Evolutionary conservation across 2,797 vertebrate species (phyloP).

Genomic region (Lutjanus argentimaculatus): DNA sequence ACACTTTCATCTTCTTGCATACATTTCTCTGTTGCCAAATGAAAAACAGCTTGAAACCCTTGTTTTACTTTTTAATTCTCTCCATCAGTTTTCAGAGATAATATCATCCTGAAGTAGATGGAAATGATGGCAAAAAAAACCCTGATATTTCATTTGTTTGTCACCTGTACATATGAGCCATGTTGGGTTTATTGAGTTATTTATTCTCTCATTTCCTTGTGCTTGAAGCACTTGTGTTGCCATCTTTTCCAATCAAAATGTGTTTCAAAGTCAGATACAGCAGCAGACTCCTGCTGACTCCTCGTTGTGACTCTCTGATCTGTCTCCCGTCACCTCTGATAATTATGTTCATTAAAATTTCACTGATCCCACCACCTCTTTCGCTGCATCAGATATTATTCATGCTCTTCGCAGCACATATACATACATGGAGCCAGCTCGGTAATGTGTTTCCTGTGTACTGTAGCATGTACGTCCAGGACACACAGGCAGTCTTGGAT

Average conservation of each 20-base stretch:
- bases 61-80: constrained; percentile 13
- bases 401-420: constrained; percentile 44
- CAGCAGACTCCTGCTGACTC: constrained; percentile 29
- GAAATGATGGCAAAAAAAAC: constrained; percentile 37
- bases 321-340: constrained; percentile 66
- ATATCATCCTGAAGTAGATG: constrained; percentile 8
- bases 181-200: constrained; percentile 16
- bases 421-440: constrained; percentile 6
- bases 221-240: constrained; percentile 28
- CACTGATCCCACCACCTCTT: constrained; percentile 62
- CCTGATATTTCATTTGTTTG: constrained; percentile 12
- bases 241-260: constrained; percentile 41
- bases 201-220: constrained; percentile 39
- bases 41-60: constrained; percentile 32
- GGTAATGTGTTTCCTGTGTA: constrained; percentile 56
- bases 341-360: constrained; percentile 79
- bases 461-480: constrained; percentile 36
- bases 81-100: constrained; percentile 30
- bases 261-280: constrained; percentile 39
- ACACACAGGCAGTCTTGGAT: not conserved
- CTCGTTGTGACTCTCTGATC: constrained; percentile 31
- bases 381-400: constrained; percentile 62
- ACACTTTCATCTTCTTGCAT: constrained; percentile 38
- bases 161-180: constrained; percentile 1
- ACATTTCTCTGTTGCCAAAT: constrained; percentile 23